These are phyloP conservation scores for Trichopoda pennipes DNA, from an alignment of 2,888 invertebrate species.

Conservation along the genomic window DNA sequence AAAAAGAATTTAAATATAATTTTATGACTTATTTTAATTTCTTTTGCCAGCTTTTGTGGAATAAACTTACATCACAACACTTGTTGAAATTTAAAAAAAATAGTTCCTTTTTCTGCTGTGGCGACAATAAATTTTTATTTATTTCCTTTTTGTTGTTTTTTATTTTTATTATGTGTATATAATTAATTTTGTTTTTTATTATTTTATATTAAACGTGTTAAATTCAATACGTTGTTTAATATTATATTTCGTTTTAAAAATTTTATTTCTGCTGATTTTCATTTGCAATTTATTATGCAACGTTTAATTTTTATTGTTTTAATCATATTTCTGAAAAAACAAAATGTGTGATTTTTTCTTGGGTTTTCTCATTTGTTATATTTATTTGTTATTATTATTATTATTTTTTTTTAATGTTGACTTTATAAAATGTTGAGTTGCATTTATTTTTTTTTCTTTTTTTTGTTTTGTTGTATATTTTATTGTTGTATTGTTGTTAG, in stretches of 20 bases:
- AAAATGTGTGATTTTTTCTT: slow-evolving; percentile 72
- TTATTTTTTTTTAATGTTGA: slow-evolving; percentile 13
- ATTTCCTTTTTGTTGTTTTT: slow-evolving; percentile 2
- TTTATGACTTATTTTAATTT: neutral
- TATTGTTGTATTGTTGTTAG: slow-evolving; percentile 11
- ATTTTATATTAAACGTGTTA: slow-evolving; percentile 15
- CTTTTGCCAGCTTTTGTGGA: neutral
- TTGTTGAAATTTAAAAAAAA: slow-evolving; percentile 47
- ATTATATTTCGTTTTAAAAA: slow-evolving; percentile 41
- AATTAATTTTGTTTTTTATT: no score
- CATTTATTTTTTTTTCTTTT: slow-evolving; percentile 12
- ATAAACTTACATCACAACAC: slow-evolving; percentile 75
- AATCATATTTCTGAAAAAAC: slow-evolving; percentile 61
- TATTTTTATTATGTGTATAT: slow-evolving; percentile 25
- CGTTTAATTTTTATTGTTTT: slow-evolving; percentile 53
- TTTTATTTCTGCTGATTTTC: slow-evolving; percentile 23
- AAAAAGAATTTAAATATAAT: no score
- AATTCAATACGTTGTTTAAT: slow-evolving; percentile 46
- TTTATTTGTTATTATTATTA: no score
- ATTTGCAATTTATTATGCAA: slow-evolving; percentile 21
- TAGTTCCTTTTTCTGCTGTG: slow-evolving; percentile 41
- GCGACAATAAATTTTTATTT: slow-evolving; percentile 18
- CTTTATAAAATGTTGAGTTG: slow-evolving; percentile 45
- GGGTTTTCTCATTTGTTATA: slow-evolving; percentile 74
- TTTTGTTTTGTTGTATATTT: neutral